A percentile compares a stretch with the other conserved stretches of the same genome.
These are phyloP conservation scores for Aspidapion aeneum DNA, from an alignment of 2,888 invertebrate species.

Conservation along the genomic window DNA sequence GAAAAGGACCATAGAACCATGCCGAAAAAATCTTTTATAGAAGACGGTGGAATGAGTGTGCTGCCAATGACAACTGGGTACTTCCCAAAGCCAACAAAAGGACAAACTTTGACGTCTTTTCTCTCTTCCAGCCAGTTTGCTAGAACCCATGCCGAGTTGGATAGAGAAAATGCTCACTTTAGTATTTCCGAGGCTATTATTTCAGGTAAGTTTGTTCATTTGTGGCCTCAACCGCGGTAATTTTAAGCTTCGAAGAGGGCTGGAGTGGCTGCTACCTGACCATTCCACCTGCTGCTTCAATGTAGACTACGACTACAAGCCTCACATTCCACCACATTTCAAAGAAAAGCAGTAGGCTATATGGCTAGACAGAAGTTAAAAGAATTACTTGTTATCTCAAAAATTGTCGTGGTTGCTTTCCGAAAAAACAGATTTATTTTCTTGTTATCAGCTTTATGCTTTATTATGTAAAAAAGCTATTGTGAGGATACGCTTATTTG, in stretches of 20 bases:
- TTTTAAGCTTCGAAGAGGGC: constrained; percentile 56
- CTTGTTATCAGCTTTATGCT: constrained; percentile 56
- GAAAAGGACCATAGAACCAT: constrained; percentile 49
- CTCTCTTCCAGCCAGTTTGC: constrained; percentile 68
- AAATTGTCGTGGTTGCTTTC: constrained; percentile 60
- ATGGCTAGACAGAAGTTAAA: constrained; percentile 54
- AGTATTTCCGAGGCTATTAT: constrained; percentile 81
- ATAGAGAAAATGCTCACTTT: constrained; percentile 84
- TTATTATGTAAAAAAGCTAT: constrained; percentile 58
- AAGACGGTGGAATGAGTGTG: constrained; percentile 57
- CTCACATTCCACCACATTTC: constrained; percentile 48
- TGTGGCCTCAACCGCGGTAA: no score
- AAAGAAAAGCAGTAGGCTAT: constrained; percentile 52
- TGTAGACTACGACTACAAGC: constrained; percentile 47
- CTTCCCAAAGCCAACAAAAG: constrained; percentile 60
- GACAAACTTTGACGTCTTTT: constrained; percentile 71
- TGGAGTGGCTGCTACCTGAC: constrained; percentile 59
- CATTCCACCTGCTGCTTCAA: constrained; percentile 50
- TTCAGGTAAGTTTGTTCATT: no score
- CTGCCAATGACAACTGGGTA: constrained; percentile 58
- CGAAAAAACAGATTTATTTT: constrained; percentile 57
- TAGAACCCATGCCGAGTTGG: constrained; percentile 69
- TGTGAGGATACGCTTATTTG: constrained; percentile 61
- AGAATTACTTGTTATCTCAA: constrained; percentile 55
- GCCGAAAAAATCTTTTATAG: constrained; percentile 56